Percentiles rank a stretch among this genome's conserved stretches.
These are phyloP conservation scores for Erethizon dorsatum DNA, from an alignment of 2,797 vertebrate species.

Conservation along the genomic window DNA sequence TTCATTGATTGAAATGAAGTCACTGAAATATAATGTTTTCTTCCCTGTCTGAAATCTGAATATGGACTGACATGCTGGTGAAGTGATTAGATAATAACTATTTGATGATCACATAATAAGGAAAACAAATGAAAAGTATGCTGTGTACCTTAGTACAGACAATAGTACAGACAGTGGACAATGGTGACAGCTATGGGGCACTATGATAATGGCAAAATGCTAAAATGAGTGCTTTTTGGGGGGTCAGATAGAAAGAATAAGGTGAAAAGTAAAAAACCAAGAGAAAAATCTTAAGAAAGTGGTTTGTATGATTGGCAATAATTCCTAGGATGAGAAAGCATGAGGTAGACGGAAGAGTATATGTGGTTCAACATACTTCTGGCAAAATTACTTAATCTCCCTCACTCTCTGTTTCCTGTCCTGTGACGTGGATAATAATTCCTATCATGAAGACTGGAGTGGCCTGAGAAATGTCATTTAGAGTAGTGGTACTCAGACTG, in stretches of 20 bases:
- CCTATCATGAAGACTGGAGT: neutral
- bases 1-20: neutral
- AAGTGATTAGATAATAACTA: neutral
- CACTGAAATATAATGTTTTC: neutral
- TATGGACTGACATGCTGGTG: neutral
- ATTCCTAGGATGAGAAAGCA: neutral
- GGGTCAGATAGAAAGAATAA: neutral
- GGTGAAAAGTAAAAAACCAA: neutral
- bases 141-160: neutral
- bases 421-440: neutral
- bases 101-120: neutral
- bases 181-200: neutral
- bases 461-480: neutral
- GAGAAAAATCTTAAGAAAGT: neutral
- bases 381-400: constrained; percentile 22
- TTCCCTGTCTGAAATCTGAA: neutral
- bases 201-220: neutral
- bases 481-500: neutral
- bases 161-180: neutral
- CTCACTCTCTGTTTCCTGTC: neutral
- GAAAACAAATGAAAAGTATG: neutral
- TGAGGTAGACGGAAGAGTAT: neutral
- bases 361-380: neutral
- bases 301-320: neutral
- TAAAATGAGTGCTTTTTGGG: neutral